Evolutionary conservation across 2,797 vertebrate species (phyloP), one percentile per base, ranked within the genome.

Genomic region (Mastacembelus armatus): DNA sequence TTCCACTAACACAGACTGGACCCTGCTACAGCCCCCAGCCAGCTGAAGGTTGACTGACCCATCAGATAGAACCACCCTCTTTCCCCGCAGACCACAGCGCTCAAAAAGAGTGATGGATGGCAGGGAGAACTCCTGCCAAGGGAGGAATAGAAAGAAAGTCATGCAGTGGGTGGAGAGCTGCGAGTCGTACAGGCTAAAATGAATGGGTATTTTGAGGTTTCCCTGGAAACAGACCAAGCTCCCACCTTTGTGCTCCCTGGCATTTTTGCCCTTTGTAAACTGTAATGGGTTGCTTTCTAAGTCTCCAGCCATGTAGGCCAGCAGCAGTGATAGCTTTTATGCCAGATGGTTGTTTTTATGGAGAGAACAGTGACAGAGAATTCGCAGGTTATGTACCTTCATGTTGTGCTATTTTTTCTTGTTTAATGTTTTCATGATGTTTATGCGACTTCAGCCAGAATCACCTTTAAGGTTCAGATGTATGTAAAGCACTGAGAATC

Each of bases 91-190:
- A 39, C 81, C 86, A 30, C 80, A 77, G 65, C 96, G 95, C 89
- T 96, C 94, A 63, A 94, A 97, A 19, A 98, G 94, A 50, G 92
- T 90, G 88, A 98, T 93, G 66, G 88, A 91, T 0, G 97, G 96
- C 61, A 96, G 91, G 1, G 96, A 97, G 84, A 98, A 95, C 80
- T 97, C 96, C 97, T 98, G 80, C 54, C 33, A 16, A 70, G 60
- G 32, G 67, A 72, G 22, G 22, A 55, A 49, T 27, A 49, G 12
- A 7, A 10, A 21, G 12, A 55, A 15, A 22, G 30, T 10, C 38
- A 32, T 0, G 11, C 12, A 16, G 49, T 32, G 38, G 64, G 71
- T 5, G 2, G 43, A 69, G 43, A 56, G 47, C 72, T 36, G 64
- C 24, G 27, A 55, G 33, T 64, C 36, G 39, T 11, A 16, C 45